A percentile compares a stretch with the other conserved stretches of the same genome.
Evolutionary conservation across 2,113 vertebrate species (phyloP).

Genomic region (Antigone vipio): DNA sequence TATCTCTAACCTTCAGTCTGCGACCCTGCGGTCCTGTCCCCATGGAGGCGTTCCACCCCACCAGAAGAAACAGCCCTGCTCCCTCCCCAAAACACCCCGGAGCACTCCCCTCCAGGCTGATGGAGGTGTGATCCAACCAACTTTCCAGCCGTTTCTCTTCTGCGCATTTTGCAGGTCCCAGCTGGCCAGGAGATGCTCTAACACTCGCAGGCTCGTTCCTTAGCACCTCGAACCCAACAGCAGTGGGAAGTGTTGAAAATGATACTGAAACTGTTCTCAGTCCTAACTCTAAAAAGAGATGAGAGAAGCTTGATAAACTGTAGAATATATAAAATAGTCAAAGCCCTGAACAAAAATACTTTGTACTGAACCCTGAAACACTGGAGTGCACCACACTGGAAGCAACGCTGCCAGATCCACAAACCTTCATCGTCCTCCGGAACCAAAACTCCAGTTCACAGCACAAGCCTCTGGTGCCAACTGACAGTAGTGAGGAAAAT

Average conservation of each 20-base stretch:
- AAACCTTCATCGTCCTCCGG: not conserved
- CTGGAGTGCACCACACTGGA: not conserved
- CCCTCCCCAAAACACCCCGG: fast-evolving
- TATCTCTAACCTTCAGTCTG: not conserved
- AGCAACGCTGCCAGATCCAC: not conserved
- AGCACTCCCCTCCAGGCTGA: not conserved
- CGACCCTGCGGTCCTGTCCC: fast-evolving
- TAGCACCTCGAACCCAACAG: not conserved
- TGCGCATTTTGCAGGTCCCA: not conserved
- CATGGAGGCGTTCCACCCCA: too few relatives aligned
- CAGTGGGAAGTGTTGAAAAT: not conserved
- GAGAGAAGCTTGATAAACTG: not conserved
- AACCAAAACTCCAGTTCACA: not conserved
- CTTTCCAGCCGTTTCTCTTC: not conserved
- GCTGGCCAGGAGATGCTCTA: not conserved
- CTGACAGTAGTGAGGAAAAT: not conserved
- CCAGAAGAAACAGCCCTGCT: not conserved
- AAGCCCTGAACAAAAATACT: not conserved
- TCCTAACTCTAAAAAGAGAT: not conserved
- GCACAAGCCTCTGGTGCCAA: not conserved
- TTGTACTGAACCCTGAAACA: not conserved
- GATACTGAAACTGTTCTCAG: not conserved
- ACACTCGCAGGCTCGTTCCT: not conserved
- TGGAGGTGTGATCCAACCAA: not conserved
- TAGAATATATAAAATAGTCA: not conserved